A percentile compares a stretch with the other conserved stretches of the same genome.
Evolutionary conservation across 2,113 vertebrate species (phyloP).

Genomic region (Charina bottae): DNA sequence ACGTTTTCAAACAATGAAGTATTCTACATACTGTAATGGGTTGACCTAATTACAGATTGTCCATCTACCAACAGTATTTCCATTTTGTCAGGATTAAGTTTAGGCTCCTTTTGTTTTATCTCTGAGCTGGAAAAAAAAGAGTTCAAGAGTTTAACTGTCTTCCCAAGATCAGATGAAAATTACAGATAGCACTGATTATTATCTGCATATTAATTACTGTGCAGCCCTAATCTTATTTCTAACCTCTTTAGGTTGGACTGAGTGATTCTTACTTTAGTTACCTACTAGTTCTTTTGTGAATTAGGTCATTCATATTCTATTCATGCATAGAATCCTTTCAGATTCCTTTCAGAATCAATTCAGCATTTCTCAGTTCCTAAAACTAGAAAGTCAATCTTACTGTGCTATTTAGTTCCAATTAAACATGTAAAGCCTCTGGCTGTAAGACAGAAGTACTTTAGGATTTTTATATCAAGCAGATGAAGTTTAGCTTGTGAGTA

Average conservation of each 20-base stretch:
- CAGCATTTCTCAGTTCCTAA: neutral
- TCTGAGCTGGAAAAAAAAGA: neutral
- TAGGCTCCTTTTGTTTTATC: neutral
- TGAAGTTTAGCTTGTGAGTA: neutral
- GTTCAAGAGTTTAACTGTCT: neutral
- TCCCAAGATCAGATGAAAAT: neutral
- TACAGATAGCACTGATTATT: neutral
- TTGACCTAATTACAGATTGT: neutral
- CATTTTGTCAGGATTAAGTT: neutral
- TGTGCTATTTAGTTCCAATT: neutral
- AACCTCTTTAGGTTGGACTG: neutral
- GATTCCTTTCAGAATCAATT: neutral
- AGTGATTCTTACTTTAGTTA: neutral
- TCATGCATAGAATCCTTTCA: neutral
- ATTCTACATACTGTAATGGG: neutral
- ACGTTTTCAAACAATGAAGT: neutral
- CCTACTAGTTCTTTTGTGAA: neutral
- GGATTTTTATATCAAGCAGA: neutral
- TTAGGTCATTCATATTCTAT: neutral
- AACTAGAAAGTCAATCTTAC: neutral
- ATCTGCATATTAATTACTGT: neutral
- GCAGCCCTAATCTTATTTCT: neutral
- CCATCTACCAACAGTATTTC: neutral
- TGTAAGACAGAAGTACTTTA: neutral
- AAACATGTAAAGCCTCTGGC: neutral